phyloP scores from a whole-genome alignment of 2,888 invertebrate species.

The Acronicta psi region DNA sequence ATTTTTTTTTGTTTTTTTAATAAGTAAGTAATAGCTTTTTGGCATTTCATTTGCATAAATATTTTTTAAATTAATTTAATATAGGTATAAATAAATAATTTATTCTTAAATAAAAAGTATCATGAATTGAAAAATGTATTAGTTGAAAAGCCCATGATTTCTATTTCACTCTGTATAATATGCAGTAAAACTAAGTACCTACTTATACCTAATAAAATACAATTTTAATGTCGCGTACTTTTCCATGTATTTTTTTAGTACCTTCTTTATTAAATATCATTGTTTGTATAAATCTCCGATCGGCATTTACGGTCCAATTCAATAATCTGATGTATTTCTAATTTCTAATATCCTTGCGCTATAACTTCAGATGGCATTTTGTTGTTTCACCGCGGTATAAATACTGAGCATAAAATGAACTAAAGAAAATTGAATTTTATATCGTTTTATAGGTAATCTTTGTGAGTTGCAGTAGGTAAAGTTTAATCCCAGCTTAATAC shows the following conservation, averaged over 20 bases:
- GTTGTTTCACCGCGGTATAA: conserved; percentile 46
- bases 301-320: conserved; percentile 30
- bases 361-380: conserved; percentile 44
- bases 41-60: too few species aligned
- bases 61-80: too few species aligned
- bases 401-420: conserved; percentile 50
- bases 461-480: conserved; percentile 28
- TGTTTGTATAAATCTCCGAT: conserved; percentile 41
- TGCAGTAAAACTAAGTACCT: background rate
- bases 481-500: conserved; percentile 31
- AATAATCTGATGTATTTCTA: conserved; percentile 50
- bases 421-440: conserved; percentile 47
- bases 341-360: conserved; percentile 49
- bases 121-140: too few species aligned
- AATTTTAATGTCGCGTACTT: conserved; percentile 31
- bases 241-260: conserved; percentile 37
- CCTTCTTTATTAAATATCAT: conserved; percentile 50
- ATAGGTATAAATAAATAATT: too few species aligned
- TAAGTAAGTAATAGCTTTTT: too few species aligned
- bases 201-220: conserved; percentile 39
- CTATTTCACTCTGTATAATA: too few species aligned
- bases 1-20: too few species aligned
- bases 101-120: too few species aligned
- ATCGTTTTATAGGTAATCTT: conserved; percentile 52
- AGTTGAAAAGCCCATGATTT: too few species aligned